phyloP scores from a whole-genome alignment of 2,888 invertebrate species.

The Chloroclystis v-ata region DNA sequence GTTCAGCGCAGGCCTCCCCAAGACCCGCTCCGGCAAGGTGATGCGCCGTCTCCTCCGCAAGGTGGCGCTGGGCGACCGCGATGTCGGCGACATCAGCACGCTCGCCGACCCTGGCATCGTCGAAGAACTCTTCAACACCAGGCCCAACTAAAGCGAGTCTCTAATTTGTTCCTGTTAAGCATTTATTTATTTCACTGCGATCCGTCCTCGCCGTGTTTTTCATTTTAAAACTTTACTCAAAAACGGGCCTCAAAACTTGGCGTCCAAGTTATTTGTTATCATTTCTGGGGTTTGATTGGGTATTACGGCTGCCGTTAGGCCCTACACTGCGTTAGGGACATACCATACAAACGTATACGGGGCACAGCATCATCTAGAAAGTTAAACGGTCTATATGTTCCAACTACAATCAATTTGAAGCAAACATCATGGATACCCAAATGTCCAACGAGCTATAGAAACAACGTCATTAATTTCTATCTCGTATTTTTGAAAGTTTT shows the following conservation, averaged over 20 bases:
- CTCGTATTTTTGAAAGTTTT: background rate
- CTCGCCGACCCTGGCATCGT: slow-evolving; percentile 95
- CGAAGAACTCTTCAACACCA: slow-evolving; percentile 85
- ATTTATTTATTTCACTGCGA: slow-evolving; percentile 12
- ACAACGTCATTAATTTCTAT: background rate
- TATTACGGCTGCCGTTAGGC: background rate
- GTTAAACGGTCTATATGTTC: no score
- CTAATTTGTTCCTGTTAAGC: slow-evolving; percentile 7
- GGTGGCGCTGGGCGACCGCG: slow-evolving; percentile 91
- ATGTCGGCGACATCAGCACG: slow-evolving; percentile 96
- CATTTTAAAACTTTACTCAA: background rate
- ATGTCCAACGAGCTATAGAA: background rate
- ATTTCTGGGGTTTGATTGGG: no score
- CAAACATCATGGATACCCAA: background rate
- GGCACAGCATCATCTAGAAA: no score
- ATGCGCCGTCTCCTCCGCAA: slow-evolving; percentile 97
- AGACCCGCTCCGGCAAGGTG: slow-evolving; percentile 98
- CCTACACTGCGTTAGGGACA: no score
- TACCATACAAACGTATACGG: no score
- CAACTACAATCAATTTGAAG: background rate
- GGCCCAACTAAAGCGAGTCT: slow-evolving; percentile 64
- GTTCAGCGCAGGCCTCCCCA: slow-evolving; percentile 94
- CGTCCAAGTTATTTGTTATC: no score
- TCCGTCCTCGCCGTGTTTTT: slow-evolving; percentile 17
- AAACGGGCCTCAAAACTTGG: no score